phyloP scores from a whole-genome alignment of 2,797 vertebrate species.

The Myotis planiceps region DNA sequence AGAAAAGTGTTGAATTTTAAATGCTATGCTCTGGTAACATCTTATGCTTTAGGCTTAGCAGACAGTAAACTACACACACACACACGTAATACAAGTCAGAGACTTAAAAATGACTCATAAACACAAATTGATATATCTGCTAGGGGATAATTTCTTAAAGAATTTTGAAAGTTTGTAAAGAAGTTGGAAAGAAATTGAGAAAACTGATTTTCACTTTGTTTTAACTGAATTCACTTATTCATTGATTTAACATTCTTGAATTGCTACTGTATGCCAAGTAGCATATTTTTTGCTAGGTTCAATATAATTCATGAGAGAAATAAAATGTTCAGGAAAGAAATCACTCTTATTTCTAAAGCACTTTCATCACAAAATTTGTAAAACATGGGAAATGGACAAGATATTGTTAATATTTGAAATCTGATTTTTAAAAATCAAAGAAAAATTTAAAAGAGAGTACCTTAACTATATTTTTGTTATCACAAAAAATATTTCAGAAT shows the following conservation, averaged over 20 bases:
- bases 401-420: constrained; percentile 78
- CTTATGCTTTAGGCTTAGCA: background rate
- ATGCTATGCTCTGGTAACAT: background rate
- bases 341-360: constrained; percentile 77
- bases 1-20: constrained; percentile 18
- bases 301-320: constrained; percentile 2
- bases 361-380: constrained; percentile 70
- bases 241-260: constrained; percentile 26
- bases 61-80: background rate
- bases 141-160: background rate
- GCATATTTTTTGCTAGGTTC: constrained; percentile 37
- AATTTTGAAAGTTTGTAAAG: background rate
- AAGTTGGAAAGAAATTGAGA: constrained; percentile 28
- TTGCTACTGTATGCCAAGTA: background rate
- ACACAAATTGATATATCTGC: background rate
- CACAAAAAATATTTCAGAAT: constrained; percentile 71
- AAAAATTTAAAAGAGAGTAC: constrained; percentile 74
- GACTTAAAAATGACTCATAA: background rate
- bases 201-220: constrained; percentile 13
- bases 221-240: constrained; percentile 34
- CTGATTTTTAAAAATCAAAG: constrained; percentile 73
- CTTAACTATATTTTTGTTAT: constrained; percentile 25
- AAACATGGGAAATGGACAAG: constrained; percentile 77
- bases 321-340: constrained; percentile 51
- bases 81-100: background rate